Conservation (phyloP, 2,888 invertebrate genomes). For the Xanthia togata region DNA sequence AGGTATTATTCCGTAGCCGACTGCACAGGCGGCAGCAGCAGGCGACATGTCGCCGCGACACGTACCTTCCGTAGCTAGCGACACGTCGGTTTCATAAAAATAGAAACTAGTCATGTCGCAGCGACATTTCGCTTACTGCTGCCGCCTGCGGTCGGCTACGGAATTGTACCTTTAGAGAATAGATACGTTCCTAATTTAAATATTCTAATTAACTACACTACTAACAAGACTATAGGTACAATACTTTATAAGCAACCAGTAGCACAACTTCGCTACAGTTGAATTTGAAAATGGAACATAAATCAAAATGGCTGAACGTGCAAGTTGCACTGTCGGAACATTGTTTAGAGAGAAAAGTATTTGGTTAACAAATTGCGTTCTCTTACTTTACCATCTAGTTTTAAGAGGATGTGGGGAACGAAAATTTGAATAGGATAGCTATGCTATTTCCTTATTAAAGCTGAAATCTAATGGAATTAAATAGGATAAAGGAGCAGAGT, state of each 20-base stretch:
- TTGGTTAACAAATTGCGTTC: slow-evolving; percentile 50
- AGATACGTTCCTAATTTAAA: slow-evolving; percentile 45
- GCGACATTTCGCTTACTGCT: no score
- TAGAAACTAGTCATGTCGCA: no score
- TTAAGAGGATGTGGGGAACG: neutral
- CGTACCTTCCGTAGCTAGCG: no score
- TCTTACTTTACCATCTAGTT: slow-evolving; percentile 22
- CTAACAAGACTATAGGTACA: slow-evolving; percentile 26
- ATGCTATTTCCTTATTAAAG: slow-evolving; percentile 1
- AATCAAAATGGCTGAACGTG: slow-evolving; percentile 54
- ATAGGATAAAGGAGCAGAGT: neutral
- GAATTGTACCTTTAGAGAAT: neutral
- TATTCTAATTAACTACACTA: slow-evolving; percentile 52
- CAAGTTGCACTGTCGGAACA: slow-evolving; percentile 44
- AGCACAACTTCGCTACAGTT: slow-evolving; percentile 43
- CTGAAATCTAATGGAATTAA: neutral
- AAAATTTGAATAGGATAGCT: neutral
- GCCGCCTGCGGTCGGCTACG: no score
- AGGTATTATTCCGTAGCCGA: no score
- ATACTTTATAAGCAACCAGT: slow-evolving; percentile 40
- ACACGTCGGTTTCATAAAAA: no score
- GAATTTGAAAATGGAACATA: slow-evolving; percentile 53
- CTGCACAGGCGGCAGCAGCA: no score
- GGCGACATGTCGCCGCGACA: no score
- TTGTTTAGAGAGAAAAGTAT: slow-evolving; percentile 44